Evolutionary conservation across 1,140 invertebrate species (phyloP).

Genomic region (Amphibalanus amphitrite): DNA sequence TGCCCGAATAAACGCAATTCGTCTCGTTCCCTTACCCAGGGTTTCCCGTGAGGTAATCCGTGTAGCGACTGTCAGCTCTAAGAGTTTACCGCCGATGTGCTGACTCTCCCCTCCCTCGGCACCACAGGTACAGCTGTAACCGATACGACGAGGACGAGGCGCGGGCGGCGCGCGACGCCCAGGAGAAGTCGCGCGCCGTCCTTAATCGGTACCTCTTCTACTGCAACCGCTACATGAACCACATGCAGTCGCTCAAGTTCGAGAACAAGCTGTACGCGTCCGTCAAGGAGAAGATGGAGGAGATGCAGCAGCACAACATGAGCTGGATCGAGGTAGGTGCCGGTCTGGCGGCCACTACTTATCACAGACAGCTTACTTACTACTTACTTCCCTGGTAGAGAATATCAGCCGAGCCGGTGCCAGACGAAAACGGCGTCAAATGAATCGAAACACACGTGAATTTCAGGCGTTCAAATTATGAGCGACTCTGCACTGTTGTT

Average conservation of each 20-base stretch:
- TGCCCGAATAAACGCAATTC: too few species aligned
- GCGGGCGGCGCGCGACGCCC: slow-evolving; percentile 84
- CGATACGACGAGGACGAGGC: slow-evolving; percentile 94
- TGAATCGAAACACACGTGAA: too few species aligned
- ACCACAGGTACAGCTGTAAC: slow-evolving; percentile 80
- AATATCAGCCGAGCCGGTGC: too few species aligned
- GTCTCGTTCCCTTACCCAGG: too few species aligned
- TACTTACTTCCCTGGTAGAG: too few species aligned
- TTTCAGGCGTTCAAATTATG: too few species aligned
- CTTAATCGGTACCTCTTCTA: slow-evolving; percentile 92
- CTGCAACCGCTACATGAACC: slow-evolving; percentile 98
- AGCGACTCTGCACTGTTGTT: slow-evolving; percentile 30
- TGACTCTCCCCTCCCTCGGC: too few species aligned
- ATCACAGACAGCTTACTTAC: too few species aligned
- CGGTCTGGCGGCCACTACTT: not conserved
- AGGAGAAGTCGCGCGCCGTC: slow-evolving; percentile 81
- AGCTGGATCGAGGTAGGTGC: slow-evolving; percentile 91
- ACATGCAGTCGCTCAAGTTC: slow-evolving; percentile 96
- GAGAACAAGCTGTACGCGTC: slow-evolving; percentile 88
- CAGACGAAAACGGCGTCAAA: too few species aligned
- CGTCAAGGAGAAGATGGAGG: slow-evolving; percentile 96
- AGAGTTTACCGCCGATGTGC: too few species aligned
- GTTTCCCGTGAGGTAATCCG: too few species aligned
- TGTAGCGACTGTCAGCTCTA: too few species aligned
- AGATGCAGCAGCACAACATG: slow-evolving; percentile 99